Percentiles rank a stretch among this genome's conserved stretches.
Evolutionary conservation across 2,888 invertebrate genomes (phyloP).

Genomic region (Tanaodytes sp.): DNA sequence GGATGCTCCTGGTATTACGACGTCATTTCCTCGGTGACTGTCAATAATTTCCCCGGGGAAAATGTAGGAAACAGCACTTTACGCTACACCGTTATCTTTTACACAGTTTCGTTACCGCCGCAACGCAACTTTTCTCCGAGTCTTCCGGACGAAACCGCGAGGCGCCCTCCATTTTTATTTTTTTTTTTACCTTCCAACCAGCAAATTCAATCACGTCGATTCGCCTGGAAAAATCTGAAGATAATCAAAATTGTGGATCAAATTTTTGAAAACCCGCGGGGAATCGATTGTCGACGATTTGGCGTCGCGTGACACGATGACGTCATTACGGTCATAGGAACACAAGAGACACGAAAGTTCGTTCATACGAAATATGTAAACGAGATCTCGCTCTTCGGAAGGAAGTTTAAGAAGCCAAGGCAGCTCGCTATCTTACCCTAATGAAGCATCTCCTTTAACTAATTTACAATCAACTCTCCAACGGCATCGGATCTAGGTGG

Average conservation of each 20-base stretch:
- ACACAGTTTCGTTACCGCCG: conserved; percentile 35
- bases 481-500: conserved; percentile 54
- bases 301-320: background rate
- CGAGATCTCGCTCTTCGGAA: conserved; percentile 40
- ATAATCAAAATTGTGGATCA: too few relatives aligned
- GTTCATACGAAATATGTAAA: conserved; percentile 47
- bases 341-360: conserved; percentile 24
- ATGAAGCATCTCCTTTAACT: conserved; percentile 72
- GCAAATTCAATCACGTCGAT: conserved; percentile 5
- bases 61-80: conserved; percentile 65
- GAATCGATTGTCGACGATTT: conserved; percentile 14
- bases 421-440: conserved; percentile 62
- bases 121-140: conserved; percentile 26
- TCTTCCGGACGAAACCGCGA: conserved; percentile 30
- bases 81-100: conserved; percentile 56
- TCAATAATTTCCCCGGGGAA: conserved; percentile 72
- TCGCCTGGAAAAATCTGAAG: too few relatives aligned
- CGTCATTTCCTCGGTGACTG: conserved; percentile 72
- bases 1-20: conserved; percentile 70
- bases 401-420: conserved; percentile 44
- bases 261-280: too few relatives aligned
- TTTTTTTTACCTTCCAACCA: conserved; percentile 15
- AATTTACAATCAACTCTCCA: conserved; percentile 70
- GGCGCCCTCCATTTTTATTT: too few relatives aligned
- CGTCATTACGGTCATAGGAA: too few relatives aligned